Base-by-base conservation (phyloP, 2,888 invertebrate species). In the Diadegma fenestrale region DNA sequence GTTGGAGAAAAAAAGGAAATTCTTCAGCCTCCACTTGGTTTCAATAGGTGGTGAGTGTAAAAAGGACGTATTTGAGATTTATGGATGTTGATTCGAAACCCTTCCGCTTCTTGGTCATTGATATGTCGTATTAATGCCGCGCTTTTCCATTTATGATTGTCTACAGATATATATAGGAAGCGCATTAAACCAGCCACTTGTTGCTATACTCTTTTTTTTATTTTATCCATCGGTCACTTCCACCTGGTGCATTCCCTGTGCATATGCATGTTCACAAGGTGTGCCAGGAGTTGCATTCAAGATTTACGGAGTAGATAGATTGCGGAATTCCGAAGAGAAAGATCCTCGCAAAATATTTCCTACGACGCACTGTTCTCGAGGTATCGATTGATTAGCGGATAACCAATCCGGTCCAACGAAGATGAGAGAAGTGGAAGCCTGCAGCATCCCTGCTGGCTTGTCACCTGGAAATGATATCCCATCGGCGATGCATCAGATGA, bases 211-310 rank as follows among this genome's bases (percentile, higher is more conserved):
- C 30, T 61, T 61, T 80, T 80, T 54, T 73, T 19, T 66, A 22
- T 48, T 82, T 76, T 61, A 66, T 41, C 64, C 51, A 51, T 68
- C 43, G 66, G 54, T 66, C 73, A 80, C 79, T 66, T 76, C 64
- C 85, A 85, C 75, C 85, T 85, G 54, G 19, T 61, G 69, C 79
- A 71, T 79, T 79, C 17, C n/a, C 37, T 22, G 30, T 45, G 17
- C 26, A 45, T 48, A 17, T 26, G 58, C 58, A 14, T 26, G 58
- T 26, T 26, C 58, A 58, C 26, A 26, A 58, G 58, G 14, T 58
- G 58, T 58, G 26, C 58, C 26, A 26, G 5, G 14, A 22, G 54
- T 54, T 26, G 14, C 58, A 26, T 58, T 14, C 26, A 2, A 58
- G 26, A 58, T 58, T 58, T 26, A 14, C 26, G 14, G 26, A 58